Evolutionary conservation across 2,888 invertebrate species (phyloP).

Genomic region (Cosmia pyralina): DNA sequence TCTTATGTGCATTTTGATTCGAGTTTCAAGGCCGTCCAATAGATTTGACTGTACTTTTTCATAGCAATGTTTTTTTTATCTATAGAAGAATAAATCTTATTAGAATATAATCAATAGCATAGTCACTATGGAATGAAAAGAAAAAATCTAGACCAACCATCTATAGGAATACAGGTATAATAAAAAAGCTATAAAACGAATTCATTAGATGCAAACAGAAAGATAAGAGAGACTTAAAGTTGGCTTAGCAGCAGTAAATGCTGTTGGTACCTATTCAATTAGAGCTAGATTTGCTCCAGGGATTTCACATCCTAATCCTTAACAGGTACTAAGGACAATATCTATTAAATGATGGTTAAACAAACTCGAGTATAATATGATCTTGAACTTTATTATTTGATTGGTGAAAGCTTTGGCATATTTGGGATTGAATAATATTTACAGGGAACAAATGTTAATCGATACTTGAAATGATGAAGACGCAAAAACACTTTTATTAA

Average conservation of each 20-base stretch:
- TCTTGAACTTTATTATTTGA: slow-evolving; percentile 5
- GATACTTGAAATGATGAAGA: background rate
- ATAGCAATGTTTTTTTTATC: background rate
- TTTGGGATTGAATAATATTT: background rate
- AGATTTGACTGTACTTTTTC: slow-evolving; percentile 3
- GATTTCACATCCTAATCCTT: slow-evolving; percentile 26
- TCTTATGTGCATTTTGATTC: slow-evolving; percentile 44
- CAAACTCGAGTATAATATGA: slow-evolving; percentile 3
- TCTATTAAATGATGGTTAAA: slow-evolving; percentile 10
- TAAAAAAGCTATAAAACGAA: slow-evolving; percentile 27
- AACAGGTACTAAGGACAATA: slow-evolving; percentile 13
- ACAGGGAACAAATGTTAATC: background rate
- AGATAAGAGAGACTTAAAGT: slow-evolving; percentile 24
- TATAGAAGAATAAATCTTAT: background rate
- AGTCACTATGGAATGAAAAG: background rate
- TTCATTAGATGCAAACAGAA: slow-evolving; percentile 26
- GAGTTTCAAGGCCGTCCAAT: background rate
- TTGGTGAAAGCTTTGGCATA: slow-evolving; percentile 2
- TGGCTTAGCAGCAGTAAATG: slow-evolving; percentile 23
- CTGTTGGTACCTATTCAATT: slow-evolving; percentile 41
- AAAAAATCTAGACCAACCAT: background rate
- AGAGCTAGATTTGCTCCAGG: slow-evolving; percentile 22
- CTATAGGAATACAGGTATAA: slow-evolving; percentile 6
- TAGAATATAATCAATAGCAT: background rate
- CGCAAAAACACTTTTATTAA: background rate